phyloP scores from a whole-genome alignment of 2,113 vertebrate species.

The Galbula dea region DNA sequence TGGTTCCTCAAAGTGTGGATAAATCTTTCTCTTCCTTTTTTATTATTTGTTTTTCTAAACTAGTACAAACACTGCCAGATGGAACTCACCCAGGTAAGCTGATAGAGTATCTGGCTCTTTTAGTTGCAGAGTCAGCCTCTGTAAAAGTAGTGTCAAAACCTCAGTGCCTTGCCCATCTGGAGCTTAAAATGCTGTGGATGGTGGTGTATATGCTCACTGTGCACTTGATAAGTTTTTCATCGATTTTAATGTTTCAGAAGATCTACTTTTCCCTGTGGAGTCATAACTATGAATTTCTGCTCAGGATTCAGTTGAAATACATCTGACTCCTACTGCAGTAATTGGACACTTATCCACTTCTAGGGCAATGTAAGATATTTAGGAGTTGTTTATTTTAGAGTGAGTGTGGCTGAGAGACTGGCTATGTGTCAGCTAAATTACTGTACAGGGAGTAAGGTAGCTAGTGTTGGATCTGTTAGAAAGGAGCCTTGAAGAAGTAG shows the following conservation, averaged over 20 bases:
- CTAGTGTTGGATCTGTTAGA: not conserved
- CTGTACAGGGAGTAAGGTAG: not conserved
- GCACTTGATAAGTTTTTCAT: not conserved
- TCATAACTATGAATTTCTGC: not conserved
- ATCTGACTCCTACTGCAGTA: not conserved
- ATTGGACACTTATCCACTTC: not conserved
- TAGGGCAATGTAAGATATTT: not conserved
- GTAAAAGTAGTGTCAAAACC: not conserved
- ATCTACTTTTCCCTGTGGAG: not conserved
- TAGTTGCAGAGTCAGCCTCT: not conserved
- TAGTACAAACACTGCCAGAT: not conserved
- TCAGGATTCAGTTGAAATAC: not conserved
- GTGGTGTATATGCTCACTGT: not conserved
- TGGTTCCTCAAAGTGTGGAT: not conserved
- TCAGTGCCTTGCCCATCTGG: not conserved
- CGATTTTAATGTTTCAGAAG: not conserved
- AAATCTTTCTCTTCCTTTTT: not conserved
- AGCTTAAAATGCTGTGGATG: not conserved
- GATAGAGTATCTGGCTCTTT: not conserved
- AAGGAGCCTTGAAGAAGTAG: not conserved
- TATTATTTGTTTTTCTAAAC: not conserved
- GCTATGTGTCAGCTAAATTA: not conserved
- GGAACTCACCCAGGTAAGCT: not conserved
- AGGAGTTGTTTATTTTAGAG: not conserved
- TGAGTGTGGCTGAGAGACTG: not conserved